A percentile compares a stretch with the other conserved stretches of the same genome.
phyloP scores from a whole-genome alignment of 2,797 vertebrate genomes.

The Chelmon rostratus region DNA sequence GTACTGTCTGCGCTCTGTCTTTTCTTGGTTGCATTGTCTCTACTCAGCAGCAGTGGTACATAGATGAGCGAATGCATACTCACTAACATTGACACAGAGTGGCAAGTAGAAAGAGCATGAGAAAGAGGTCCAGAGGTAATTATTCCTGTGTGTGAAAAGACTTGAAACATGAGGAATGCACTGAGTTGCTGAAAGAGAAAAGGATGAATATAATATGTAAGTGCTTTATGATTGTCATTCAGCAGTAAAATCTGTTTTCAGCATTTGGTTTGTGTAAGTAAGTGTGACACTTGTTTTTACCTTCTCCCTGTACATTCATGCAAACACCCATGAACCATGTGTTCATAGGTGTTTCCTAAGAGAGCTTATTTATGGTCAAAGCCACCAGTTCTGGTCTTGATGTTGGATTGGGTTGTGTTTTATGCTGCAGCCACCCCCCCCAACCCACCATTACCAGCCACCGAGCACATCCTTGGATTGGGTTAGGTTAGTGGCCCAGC shows the following conservation, averaged over 20 bases:
- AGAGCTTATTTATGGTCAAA: slow-evolving; percentile 39
- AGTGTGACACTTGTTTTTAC: slow-evolving; percentile 22
- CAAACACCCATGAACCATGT: background rate
- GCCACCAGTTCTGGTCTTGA: slow-evolving; percentile 24
- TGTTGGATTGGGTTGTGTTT: background rate
- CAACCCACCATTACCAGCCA: background rate
- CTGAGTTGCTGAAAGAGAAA: slow-evolving; percentile 34
- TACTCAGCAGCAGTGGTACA: slow-evolving; percentile 59
- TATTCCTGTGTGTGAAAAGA: slow-evolving; percentile 33
- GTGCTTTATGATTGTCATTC: slow-evolving; percentile 77
- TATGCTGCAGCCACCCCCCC: background rate
- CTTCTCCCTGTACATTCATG: slow-evolving; percentile 59
- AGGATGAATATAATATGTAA: slow-evolving; percentile 10
- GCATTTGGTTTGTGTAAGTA: slow-evolving; percentile 64
- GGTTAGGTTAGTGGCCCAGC: slow-evolving; percentile 26
- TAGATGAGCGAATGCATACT: slow-evolving; percentile 52
- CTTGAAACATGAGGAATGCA: slow-evolving; percentile 66
- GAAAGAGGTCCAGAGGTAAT: slow-evolving; percentile 42
- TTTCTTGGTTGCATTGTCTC: slow-evolving; percentile 50
- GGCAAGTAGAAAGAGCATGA: slow-evolving; percentile 51
- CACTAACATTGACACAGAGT: slow-evolving; percentile 50
- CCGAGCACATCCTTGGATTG: slow-evolving; percentile 20
- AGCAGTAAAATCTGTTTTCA: slow-evolving; percentile 58
- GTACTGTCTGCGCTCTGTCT: slow-evolving; percentile 40
- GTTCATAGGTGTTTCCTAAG: slow-evolving; percentile 13